Evolutionary conservation across 2,888 invertebrate genomes (phyloP), one percentile per base, ranked within the genome.

Genomic region (Papilio elwesi): DNA sequence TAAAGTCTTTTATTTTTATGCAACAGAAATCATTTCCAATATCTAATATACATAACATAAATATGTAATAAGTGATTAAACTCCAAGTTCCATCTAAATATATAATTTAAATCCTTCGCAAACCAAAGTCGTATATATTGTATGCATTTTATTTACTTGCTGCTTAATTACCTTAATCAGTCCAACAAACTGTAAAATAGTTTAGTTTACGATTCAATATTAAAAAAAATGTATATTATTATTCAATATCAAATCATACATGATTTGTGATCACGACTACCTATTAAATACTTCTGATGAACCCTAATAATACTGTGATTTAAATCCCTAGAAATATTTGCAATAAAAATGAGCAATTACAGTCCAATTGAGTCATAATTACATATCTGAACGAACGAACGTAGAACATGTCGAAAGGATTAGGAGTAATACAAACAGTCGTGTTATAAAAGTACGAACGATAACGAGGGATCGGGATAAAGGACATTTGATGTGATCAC

Each of bases 281-380:
- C 48, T 15, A 65, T 48, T 49, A 65, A 55, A 70, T 57, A 49
- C 53, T 64, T 15, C 48, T 63, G 55, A 65, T 55, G 55, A 53
- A 38, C 70, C 49, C 55, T 57, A 55, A 55, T 55, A 36, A 53
- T n/a, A 49, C 49, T 43, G 43, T 64, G 57, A 64, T 73, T 73
- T 49, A 68, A 68, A 73, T 68, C 64, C 64, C 48, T 38, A 64
- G 63, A 68, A 67, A 63, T 57, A 38, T 64, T 65, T 47, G 49
- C 49, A 57, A 69, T 69, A 68, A 69, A 73, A 69, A 69, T 65
- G 38, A 69, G 57, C 68, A 69, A 64, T 68, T 73, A 73, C 68
- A 26, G n/a, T 67, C 47, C 68, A 68, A 73, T 73, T 64, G 49
- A 73, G 64, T 68, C 53, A 68, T 63, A 68, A 68, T 72, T 68